Conservation (phyloP, 2,888 invertebrate genomes). For the Netelia inedita region DNA sequence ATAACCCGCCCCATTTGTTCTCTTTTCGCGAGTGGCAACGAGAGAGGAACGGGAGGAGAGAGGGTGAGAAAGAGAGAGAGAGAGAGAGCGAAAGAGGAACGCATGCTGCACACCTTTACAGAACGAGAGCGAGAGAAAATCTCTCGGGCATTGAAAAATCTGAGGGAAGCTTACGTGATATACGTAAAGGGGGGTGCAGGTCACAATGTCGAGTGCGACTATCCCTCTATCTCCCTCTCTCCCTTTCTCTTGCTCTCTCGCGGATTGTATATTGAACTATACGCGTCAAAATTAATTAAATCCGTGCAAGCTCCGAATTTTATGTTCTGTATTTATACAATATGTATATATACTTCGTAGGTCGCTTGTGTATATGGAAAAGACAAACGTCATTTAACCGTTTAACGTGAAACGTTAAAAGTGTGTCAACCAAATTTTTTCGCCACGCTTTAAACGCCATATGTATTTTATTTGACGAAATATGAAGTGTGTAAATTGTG, state of each 20-base stretch:
- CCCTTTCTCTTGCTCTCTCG: conserved; percentile 1
- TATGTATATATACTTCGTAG: not conserved
- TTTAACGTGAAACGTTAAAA: too few relatives aligned
- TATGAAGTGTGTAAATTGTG: too few relatives aligned
- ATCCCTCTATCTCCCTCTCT: not conserved
- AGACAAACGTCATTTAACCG: too few relatives aligned
- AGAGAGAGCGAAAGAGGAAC: not conserved
- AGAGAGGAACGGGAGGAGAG: not conserved
- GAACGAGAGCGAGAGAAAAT: conserved; percentile 26
- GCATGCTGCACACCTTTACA: not conserved
- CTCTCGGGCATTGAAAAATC: conserved; percentile 30
- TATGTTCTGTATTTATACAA: too few relatives aligned
- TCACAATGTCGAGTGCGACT: conserved; percentile 28
- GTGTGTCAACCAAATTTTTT: too few relatives aligned
- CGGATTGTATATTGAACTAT: conserved; percentile 77
- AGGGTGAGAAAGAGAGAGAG: not conserved
- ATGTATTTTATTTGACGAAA: too few relatives aligned
- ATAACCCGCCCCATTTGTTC: conserved; percentile 19
- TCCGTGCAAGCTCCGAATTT: conserved; percentile 58
- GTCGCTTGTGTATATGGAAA: too few relatives aligned
- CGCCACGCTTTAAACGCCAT: too few relatives aligned
- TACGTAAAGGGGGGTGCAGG: conserved; percentile 46
- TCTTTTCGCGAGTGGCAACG: not conserved
- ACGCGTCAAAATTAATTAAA: conserved; percentile 79
- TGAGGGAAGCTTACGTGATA: conserved; percentile 1